Evolutionary conservation across 2,113 vertebrate species (phyloP).

Genomic region (Microtus oregoni): DNA sequence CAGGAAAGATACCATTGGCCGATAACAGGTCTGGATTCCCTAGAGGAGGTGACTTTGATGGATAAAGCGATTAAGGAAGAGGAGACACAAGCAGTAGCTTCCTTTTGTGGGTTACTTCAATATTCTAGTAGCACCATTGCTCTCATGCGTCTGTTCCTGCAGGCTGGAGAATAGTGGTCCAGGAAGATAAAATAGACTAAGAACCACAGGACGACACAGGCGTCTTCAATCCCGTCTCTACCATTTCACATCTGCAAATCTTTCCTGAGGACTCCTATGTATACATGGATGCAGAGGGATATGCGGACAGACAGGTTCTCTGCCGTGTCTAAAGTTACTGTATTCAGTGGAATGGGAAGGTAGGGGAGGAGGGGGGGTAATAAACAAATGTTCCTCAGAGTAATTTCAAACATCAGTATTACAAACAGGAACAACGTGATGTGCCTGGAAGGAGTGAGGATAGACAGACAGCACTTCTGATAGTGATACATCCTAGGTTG

Average conservation of each 20-base stretch:
- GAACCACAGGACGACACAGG: neutral
- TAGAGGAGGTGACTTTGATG: neutral
- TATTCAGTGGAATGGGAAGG: neutral
- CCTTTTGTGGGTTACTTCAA: neutral
- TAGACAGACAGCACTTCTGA: neutral
- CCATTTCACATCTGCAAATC: neutral
- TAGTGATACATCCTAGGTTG: neutral
- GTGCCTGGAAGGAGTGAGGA: rapidly evolving
- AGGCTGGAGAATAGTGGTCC: neutral
- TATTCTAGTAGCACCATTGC: neutral
- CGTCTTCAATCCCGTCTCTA: neutral
- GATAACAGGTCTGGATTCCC: neutral
- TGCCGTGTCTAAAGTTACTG: neutral
- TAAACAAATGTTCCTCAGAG: neutral
- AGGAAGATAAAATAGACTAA: neutral
- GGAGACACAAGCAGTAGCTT: too few species aligned
- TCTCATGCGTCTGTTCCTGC: neutral
- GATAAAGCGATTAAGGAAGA: neutral
- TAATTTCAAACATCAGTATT: neutral
- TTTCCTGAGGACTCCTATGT: neutral
- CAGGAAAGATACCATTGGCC: neutral
- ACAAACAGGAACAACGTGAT: neutral
- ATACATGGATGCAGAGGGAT: neutral
- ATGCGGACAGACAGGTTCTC: neutral
- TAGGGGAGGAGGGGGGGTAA: too few species aligned